Percentiles rank a stretch among this genome's conserved stretches.
Conservation (phyloP, 2,113 vertebrate genomes). For the Psilopsiagon aymara region DNA sequence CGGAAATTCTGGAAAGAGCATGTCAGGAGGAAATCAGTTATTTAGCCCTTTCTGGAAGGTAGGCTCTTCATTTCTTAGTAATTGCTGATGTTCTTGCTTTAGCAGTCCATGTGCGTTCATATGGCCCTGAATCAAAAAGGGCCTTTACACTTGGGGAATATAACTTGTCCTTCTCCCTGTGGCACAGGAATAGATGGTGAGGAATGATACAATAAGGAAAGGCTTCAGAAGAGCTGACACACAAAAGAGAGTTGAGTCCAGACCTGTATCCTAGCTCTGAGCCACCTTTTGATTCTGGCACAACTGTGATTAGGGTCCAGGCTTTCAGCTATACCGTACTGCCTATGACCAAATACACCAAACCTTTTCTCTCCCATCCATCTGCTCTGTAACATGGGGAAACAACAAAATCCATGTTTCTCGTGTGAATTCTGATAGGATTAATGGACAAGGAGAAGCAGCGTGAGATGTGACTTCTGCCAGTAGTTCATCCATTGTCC, state of each 20-base stretch:
- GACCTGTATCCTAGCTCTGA: background rate
- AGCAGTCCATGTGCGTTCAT: background rate
- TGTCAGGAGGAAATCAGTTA: background rate
- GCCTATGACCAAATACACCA: background rate
- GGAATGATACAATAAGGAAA: background rate
- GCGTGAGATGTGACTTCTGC: background rate
- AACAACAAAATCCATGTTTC: background rate
- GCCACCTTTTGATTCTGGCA: background rate
- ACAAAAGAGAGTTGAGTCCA: background rate
- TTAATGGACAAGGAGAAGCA: background rate
- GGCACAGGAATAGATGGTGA: background rate
- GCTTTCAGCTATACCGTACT: background rate
- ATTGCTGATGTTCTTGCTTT: background rate
- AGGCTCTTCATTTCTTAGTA: background rate
- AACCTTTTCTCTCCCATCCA: background rate
- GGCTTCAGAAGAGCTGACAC: background rate
- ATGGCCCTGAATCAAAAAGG: background rate
- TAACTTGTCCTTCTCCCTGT: background rate
- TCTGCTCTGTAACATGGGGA: background rate
- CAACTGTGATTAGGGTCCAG: background rate
- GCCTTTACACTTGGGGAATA: background rate
- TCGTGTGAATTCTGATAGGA: background rate
- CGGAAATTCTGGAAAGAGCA: slow-evolving; percentile 19
- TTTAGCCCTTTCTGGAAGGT: background rate
- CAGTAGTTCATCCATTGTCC: background rate